Percentiles rank a stretch among this genome's conserved stretches.
phyloP scores from a whole-genome alignment of 2,888 invertebrate genomes.

The Dinocampus coccinellae region DNA sequence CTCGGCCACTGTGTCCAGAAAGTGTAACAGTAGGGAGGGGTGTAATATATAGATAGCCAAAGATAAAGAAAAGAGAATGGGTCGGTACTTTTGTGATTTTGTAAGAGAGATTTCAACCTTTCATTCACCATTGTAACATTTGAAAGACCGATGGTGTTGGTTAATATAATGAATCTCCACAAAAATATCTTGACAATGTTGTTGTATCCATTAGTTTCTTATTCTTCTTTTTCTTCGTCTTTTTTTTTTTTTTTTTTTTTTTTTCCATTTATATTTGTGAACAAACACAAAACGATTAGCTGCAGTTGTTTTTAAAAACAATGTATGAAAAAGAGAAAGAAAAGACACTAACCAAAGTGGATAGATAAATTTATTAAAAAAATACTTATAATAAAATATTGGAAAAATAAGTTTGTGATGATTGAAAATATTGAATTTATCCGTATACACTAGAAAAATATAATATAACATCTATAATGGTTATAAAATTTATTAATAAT shows the following conservation, averaged over 20 bases:
- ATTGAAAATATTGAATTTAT: too few species aligned
- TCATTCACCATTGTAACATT: slow-evolving; percentile 47
- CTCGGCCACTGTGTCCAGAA: slow-evolving; percentile 9
- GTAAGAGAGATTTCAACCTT: slow-evolving; percentile 29
- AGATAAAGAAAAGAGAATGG: neutral
- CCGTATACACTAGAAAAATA: too few species aligned
- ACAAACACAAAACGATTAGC: slow-evolving; percentile 33
- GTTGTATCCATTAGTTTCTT: slow-evolving; percentile 48
- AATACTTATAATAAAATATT: neutral
- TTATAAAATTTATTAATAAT: too few species aligned
- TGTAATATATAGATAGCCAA: neutral
- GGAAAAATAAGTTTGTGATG: too few species aligned
- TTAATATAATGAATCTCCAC: slow-evolving; percentile 58
- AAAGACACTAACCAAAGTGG: neutral
- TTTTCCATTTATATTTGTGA: neutral
- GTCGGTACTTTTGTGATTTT: neutral
- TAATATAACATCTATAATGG: too few species aligned
- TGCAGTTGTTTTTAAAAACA: neutral
- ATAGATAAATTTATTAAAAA: neutral
- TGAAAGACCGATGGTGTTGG: slow-evolving; percentile 57
- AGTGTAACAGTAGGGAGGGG: neutral
- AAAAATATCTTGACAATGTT: slow-evolving; percentile 43
- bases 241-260: slow-evolving; percentile 33
- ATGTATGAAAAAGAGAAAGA: neutral
- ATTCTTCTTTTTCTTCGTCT: slow-evolving; percentile 38